Base-by-base conservation (phyloP, 2,113 vertebrate genomes). In the Thalassarche chlororhynchos region DNA sequence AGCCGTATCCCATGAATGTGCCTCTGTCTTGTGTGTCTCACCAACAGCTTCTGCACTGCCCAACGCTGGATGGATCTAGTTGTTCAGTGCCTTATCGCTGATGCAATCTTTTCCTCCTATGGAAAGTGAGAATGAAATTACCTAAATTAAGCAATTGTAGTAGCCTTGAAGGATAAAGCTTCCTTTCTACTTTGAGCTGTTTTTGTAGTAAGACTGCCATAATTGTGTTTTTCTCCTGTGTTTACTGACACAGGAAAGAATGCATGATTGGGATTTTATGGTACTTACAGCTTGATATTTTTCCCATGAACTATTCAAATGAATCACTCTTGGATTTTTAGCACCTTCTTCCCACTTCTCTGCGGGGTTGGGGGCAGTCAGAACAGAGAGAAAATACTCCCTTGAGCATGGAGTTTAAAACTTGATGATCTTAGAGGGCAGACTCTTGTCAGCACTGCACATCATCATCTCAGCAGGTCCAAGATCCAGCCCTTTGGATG, bases 161-260 rank as follows among this genome's bases (percentile, higher is more conserved):
- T 46, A 93, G 74, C 65, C 84, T 57, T 57, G 69, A 68, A 92
- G 64, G 72, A 95, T 94, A 95, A 93, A 89, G 77, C 70, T 85
- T 79, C 51, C 90, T 95, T 96, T 97, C 66, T 94, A 4, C 89
- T 89, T 85, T 3, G 17, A 55, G 69, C 32, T 79, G 61, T 3
- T 64, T 87, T 87, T 91, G 40, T 26, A 76, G 36, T 85, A 76
- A 69, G 49, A 23, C 60, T 84, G 54, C 36, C 47, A 10, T 54
- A 81, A 21, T 11, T 62, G 20, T 79, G 77, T 25, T 90, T 40
- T 72, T 47, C 65, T 96, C 46, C 21, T 57, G 7, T 78, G 79
- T 89, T 93, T 95, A 88, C 90, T 89, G 60, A 42, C 78, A 6
- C 85, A 83, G 93, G 87, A 96, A 94, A 58, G 87, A 97, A 96